Evolutionary conservation across 2,797 vertebrate genomes (phyloP), one percentile per base, ranked within the genome.

Genomic region (Heliangelus exortis): DNA sequence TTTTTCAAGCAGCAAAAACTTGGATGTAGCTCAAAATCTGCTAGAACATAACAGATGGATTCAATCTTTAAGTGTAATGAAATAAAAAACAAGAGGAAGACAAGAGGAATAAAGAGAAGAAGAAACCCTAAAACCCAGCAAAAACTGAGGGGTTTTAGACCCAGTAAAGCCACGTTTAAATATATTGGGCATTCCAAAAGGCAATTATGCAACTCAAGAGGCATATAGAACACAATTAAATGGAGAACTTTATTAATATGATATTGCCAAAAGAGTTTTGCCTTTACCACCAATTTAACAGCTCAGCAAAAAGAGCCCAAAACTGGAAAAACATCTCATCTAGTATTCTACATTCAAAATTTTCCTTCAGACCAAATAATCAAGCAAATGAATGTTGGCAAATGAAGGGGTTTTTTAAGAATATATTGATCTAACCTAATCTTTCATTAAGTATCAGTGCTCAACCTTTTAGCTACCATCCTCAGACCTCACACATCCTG

Each of bases 231-330:
- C 6, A 66, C 73, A 12, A 65, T 47, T 45, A 67, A 59, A 77
- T 2, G 1, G 6, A 74, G 6, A 57, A 29, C 12, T 80, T 76
- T 45, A 61, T 47, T 62, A 77, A 45, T 12, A 10, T 1, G 2
- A 22, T 74, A 41, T 6, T 33, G 17, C 47, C 43, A 55, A 51
- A 58, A 8, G 12, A 63, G 4, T 67, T 88, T 48, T 45, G 25
- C 12, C 22, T 81, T 58, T 50, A 65, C 12, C 15, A 41, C 14
- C 4, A 67, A 45, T 36, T 80, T 25, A 71, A 59, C 3, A 63
- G 4, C 21, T 58, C 12, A 14, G 15, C 1, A 28, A 73, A 78
- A 78, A 26, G 3, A 0, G 12, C 21, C 12, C 39, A 34, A 50
- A 36, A 67, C 5, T 26, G 31, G 12, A 20, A 36, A 73, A 73